These are phyloP conservation scores for Strix aluco DNA, from an alignment of 2,113 vertebrate genomes.

Conservation along the genomic window DNA sequence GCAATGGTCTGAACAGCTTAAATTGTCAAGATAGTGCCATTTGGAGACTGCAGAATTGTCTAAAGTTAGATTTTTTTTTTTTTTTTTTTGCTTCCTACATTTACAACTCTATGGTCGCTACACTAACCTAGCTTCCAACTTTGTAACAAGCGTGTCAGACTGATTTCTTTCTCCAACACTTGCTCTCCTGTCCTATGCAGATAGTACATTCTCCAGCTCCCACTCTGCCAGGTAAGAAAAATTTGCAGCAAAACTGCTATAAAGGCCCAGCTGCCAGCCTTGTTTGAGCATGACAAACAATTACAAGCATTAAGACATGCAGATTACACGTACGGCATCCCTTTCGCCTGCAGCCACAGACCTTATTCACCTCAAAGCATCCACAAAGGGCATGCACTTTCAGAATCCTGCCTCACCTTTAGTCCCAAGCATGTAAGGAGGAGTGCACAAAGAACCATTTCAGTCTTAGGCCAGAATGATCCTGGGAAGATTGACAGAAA, in stretches of 20 bases:
- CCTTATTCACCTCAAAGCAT: conserved; percentile 1
- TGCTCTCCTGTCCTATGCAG: not conserved
- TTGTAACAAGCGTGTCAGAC: not conserved
- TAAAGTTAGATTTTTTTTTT: not conserved
- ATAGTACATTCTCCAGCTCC: not conserved
- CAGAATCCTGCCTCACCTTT: conserved; percentile 50
- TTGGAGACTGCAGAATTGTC: not conserved
- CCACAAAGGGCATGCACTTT: conserved; percentile 34
- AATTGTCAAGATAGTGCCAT: not conserved
- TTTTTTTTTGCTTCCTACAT: not conserved
- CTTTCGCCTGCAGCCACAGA: not conserved
- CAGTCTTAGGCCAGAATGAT: conserved; percentile 45
- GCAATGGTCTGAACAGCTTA: not conserved
- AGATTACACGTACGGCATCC: not conserved
- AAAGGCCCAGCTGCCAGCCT: not conserved
- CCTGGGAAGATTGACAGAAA: conserved; percentile 41
- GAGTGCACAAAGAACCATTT: conserved; percentile 34
- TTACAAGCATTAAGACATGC: not conserved
- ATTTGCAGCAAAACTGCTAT: not conserved
- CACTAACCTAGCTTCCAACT: not conserved
- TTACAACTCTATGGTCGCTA: not conserved
- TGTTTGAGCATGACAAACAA: not conserved
- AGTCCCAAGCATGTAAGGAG: conserved; percentile 25
- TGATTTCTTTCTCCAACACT: not conserved
- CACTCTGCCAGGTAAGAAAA: not conserved